Conservation (phyloP, 2,797 vertebrate genomes). For the Bradypodion pumilum region DNA sequence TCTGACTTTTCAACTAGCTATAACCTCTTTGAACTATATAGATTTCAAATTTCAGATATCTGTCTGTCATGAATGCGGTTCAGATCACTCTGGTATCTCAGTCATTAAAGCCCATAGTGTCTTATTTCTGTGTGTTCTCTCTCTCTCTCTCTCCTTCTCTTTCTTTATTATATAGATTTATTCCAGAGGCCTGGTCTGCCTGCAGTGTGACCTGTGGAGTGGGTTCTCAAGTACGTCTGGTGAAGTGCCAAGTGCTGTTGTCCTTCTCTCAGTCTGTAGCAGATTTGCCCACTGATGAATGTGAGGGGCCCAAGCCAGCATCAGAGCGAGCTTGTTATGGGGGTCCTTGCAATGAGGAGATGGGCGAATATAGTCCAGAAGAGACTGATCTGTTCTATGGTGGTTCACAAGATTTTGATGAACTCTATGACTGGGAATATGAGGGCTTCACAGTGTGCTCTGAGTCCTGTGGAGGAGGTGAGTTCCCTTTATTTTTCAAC, state of each 20-base stretch:
- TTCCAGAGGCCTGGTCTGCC: constrained; percentile 88
- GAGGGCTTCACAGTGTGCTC: constrained; percentile 94
- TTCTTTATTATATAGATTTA: constrained; percentile 79
- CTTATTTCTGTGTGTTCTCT: constrained; percentile 44
- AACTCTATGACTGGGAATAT: constrained; percentile 94
- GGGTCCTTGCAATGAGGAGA: constrained; percentile 81
- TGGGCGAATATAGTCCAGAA: constrained; percentile 63
- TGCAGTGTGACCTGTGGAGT: constrained; percentile 91
- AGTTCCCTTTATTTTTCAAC: constrained; percentile 32
- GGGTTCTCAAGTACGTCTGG: constrained; percentile 83
- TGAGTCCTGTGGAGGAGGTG: constrained; percentile 93
- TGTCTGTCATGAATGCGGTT: not conserved
- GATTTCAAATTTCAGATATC: not conserved
- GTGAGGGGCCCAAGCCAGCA: constrained; percentile 85
- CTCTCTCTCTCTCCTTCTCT: constrained; percentile 43
- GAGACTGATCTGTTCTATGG: constrained; percentile 63
- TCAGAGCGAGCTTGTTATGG: constrained; percentile 85
- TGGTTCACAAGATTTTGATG: constrained; percentile 76
- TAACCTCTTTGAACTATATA: not conserved
- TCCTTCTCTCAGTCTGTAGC: constrained; percentile 94
- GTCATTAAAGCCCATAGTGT: not conserved
- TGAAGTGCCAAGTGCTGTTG: constrained; percentile 93
- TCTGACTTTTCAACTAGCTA: not conserved
- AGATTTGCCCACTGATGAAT: constrained; percentile 91
- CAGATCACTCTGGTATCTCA: not conserved